phyloP scores from a whole-genome alignment of 2,113 vertebrate genomes.

The Mirza zaza region DNA sequence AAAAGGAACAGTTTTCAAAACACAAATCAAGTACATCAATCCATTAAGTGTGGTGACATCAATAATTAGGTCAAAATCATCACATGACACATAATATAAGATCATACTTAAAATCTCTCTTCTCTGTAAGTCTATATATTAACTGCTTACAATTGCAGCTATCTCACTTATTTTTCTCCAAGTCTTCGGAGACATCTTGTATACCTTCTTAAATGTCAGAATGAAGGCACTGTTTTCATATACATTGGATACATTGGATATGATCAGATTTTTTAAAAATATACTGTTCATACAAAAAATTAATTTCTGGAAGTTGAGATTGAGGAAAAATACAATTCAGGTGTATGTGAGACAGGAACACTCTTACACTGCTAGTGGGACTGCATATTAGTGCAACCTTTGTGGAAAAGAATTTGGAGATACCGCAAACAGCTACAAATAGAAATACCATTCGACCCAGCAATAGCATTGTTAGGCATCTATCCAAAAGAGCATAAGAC shows the following conservation, averaged over 20 bases:
- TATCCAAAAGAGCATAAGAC: too few species aligned
- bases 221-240: conserved; percentile 44
- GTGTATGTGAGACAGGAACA: background rate
- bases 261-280: background rate
- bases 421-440: too few species aligned
- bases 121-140: conserved; percentile 22
- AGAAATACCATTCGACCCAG: too few species aligned
- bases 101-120: background rate
- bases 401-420: too few species aligned
- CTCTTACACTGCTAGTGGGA: too few species aligned
- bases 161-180: conserved; percentile 28
- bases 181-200: background rate
- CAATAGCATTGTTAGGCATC: too few species aligned
- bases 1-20: background rate
- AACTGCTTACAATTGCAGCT: conserved; percentile 35
- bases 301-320: conserved; percentile 54
- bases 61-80: background rate
- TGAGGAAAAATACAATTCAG: conserved; percentile 36
- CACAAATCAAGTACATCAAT: background rate
- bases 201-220: background rate
- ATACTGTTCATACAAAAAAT: conserved; percentile 49
- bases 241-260: conserved; percentile 35
- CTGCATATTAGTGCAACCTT: too few species aligned
- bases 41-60: background rate
- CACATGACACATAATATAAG: background rate